These are phyloP conservation scores for Haliaeetus leucogaster DNA, from an alignment of 2,113 vertebrate genomes.

Conservation along the genomic window DNA sequence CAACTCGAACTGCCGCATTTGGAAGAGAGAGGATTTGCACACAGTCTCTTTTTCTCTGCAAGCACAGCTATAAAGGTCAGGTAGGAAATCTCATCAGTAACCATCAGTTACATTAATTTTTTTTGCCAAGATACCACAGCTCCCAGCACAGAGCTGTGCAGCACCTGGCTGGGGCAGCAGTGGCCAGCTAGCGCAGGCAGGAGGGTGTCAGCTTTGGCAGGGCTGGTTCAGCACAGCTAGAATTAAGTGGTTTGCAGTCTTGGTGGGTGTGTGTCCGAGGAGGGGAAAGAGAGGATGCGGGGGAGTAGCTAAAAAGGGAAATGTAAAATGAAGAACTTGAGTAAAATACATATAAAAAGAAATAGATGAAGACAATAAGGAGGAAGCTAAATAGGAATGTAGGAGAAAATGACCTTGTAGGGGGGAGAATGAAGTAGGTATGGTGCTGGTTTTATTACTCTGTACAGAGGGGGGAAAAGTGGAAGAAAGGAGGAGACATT, in stretches of 20 bases:
- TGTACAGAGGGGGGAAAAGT: not conserved
- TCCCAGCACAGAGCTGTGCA: not conserved
- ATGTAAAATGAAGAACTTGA: constrained; percentile 4
- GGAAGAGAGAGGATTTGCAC: not conserved
- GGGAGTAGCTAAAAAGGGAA: constrained; percentile 29
- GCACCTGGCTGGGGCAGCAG: not conserved
- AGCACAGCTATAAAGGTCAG: not conserved
- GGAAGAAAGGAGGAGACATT: not conserved
- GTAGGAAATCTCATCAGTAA: not conserved
- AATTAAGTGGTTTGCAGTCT: not conserved
- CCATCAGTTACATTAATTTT: not conserved
- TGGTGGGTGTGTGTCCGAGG: not conserved
- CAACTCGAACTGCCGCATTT: not conserved
- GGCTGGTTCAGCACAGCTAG: not conserved
- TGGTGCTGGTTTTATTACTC: not conserved
- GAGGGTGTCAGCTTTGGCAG: not conserved
- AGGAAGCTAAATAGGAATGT: constrained; percentile 3
- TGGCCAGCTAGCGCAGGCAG: not conserved
- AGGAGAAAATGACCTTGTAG: not conserved
- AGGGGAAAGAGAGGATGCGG: not conserved
- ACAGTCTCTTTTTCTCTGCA: not conserved
- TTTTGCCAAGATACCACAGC: not conserved
- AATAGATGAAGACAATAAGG: not conserved
- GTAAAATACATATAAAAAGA: not conserved
- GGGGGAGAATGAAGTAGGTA: not conserved